Conservation (phyloP, 2,888 invertebrate genomes). For the Magallana nippona region DNA sequence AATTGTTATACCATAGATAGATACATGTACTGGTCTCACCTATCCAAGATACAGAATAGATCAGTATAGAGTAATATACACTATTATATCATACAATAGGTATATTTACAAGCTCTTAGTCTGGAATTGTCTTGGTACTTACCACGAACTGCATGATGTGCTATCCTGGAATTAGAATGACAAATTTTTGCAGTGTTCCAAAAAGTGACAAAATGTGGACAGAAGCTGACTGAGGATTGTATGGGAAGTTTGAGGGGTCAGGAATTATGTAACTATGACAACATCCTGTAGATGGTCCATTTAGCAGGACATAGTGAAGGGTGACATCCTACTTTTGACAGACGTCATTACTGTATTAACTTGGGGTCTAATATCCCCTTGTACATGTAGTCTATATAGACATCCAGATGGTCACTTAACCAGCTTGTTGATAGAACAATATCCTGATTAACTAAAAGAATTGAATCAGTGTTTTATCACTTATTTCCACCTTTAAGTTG, state of each 20-base stretch:
- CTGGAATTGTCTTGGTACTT: background rate
- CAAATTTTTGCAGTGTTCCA: slow-evolving; percentile 27
- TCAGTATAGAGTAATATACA: slow-evolving; percentile 10
- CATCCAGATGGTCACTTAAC: too few species aligned
- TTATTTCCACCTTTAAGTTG: too few species aligned
- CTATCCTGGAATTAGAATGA: slow-evolving; percentile 30
- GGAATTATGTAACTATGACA: slow-evolving; percentile 24
- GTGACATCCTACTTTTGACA: slow-evolving; percentile 8
- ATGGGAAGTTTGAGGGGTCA: background rate
- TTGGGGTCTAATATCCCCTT: background rate
- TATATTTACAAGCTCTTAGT: background rate
- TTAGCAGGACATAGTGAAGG: background rate
- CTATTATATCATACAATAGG: background rate
- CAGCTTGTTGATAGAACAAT: background rate
- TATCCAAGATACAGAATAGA: too few species aligned
- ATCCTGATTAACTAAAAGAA: background rate
- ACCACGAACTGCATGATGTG: slow-evolving; percentile 14
- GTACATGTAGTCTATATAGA: too few species aligned
- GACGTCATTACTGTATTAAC: slow-evolving; percentile 20
- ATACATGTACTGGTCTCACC: background rate
- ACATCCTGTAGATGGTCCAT: slow-evolving; percentile 9
- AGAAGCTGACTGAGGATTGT: background rate
- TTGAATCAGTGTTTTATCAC: too few species aligned
- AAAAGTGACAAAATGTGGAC: background rate
- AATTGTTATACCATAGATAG: background rate